A percentile compares a stretch with the other conserved stretches of the same genome.
Conservation (phyloP, 2,888 invertebrate species). For the Dolomedes plantarius region DNA sequence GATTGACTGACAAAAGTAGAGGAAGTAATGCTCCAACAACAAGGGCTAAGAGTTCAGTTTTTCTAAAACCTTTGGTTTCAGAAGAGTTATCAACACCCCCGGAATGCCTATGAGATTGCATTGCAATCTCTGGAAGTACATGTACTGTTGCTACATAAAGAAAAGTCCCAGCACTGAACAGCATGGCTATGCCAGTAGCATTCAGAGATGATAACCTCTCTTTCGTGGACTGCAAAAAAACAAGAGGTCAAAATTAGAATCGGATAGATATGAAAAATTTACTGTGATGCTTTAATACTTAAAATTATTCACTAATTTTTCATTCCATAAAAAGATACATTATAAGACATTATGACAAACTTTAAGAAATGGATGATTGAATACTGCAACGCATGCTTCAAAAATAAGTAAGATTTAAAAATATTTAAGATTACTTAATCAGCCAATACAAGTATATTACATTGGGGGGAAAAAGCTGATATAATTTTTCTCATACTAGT, state of each 20-base stretch:
- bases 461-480: too few species aligned
- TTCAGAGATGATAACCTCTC: constrained; percentile 91
- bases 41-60: constrained; percentile 87
- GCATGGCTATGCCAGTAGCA: constrained; percentile 97
- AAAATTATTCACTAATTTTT: too few species aligned
- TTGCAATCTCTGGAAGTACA: constrained; percentile 91
- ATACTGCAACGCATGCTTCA: too few species aligned
- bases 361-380: too few species aligned
- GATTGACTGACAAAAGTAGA: constrained; percentile 91
- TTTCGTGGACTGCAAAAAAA: constrained; percentile 86
- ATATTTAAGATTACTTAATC: too few species aligned
- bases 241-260: constrained; percentile 17
- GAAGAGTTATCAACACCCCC: constrained; percentile 21
- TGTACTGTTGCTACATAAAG: constrained; percentile 99
- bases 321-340: too few species aligned
- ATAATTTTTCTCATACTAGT: too few species aligned
- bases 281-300: too few species aligned
- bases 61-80: constrained; percentile 80
- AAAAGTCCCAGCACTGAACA: constrained; percentile 99
- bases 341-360: too few species aligned
- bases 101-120: constrained; percentile 56
- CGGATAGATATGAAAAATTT: too few species aligned
- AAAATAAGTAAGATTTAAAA: too few species aligned
- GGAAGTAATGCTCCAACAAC: constrained; percentile 93
- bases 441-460: too few species aligned